phyloP scores from a whole-genome alignment of 2,113 vertebrate genomes.

The Alethe diademata region DNA sequence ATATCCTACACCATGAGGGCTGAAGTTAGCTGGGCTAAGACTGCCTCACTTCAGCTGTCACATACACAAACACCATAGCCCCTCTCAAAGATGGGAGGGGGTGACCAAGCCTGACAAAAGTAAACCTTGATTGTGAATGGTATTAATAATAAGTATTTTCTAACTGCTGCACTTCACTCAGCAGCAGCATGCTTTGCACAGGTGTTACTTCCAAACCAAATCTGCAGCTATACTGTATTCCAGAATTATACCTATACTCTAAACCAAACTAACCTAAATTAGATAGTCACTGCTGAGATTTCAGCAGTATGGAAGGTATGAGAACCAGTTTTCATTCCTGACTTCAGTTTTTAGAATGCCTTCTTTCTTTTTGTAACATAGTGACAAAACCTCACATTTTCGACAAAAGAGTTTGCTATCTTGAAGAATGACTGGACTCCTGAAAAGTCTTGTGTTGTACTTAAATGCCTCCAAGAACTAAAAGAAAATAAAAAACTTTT shows the following conservation, averaged over 20 bases:
- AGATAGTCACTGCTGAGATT: not conserved
- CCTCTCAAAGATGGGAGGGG: not conserved
- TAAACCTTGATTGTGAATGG: not conserved
- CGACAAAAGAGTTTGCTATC: not conserved
- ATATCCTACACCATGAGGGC: not conserved
- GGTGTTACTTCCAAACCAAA: not conserved
- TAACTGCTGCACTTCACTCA: not conserved
- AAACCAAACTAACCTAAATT: not conserved
- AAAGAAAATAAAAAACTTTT: not conserved
- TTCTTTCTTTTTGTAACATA: not conserved
- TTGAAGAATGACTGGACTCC: not conserved
- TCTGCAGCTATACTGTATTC: not conserved
- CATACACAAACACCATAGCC: not conserved
- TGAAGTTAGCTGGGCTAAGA: not conserved
- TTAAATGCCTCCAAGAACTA: not conserved
- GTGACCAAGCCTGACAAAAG: not conserved
- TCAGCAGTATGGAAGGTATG: not conserved
- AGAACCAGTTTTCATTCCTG: not conserved
- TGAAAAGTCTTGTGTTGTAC: not conserved
- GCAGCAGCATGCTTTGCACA: not conserved
- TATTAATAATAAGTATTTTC: not conserved
- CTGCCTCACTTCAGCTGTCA: not conserved
- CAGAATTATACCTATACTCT: not conserved
- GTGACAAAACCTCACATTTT: not conserved
- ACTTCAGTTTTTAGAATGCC: not conserved